Conservation (phyloP, 2,113 vertebrate genomes). For the Oxyura jamaicensis region DNA sequence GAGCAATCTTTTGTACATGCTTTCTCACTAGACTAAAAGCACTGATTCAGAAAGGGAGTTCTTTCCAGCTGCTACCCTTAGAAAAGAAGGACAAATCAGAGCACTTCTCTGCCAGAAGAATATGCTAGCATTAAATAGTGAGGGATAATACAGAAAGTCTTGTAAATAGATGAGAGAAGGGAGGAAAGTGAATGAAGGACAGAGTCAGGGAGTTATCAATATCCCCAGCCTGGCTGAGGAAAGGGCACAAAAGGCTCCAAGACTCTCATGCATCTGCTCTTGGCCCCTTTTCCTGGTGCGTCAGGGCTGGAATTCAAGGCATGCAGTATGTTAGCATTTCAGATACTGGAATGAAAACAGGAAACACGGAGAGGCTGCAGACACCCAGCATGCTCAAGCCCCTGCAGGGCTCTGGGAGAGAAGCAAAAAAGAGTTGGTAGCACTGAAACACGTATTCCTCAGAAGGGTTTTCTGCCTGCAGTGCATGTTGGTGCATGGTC, state of each 20-base stretch:
- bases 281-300: background rate
- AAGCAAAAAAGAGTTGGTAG: background rate
- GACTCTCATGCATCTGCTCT: conserved; percentile 13
- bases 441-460: background rate
- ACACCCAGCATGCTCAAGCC: background rate
- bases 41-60: background rate
- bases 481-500: background rate
- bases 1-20: background rate
- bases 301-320: conserved; percentile 25
- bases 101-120: background rate
- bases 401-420: background rate
- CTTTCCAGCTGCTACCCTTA: background rate
- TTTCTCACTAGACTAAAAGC: background rate
- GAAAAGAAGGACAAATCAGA: background rate
- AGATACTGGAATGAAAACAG: conserved; percentile 59
- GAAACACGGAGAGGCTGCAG: conserved; percentile 9
- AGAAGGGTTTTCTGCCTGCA: background rate
- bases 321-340: background rate
- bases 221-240: background rate
- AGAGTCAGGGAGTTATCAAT: background rate
- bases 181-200: background rate
- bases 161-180: background rate
- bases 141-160: background rate
- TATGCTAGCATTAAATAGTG: background rate
- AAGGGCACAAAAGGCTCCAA: background rate